Percentiles rank a stretch among this genome's conserved stretches.
These are phyloP conservation scores for Mormyrus lacerda DNA, from an alignment of 2,113 vertebrate species.

Conservation along the genomic window DNA sequence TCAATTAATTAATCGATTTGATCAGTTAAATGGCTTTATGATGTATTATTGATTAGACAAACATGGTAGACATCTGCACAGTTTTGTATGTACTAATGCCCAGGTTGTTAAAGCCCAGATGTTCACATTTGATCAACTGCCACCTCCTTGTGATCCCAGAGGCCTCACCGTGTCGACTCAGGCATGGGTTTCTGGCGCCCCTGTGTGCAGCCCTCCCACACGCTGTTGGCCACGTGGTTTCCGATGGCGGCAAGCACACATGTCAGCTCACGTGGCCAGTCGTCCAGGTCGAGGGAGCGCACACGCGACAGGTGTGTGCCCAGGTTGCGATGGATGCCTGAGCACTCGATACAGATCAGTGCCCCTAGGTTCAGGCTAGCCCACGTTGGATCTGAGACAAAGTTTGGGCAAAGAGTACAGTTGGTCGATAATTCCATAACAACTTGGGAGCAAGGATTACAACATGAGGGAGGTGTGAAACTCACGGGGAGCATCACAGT, in stretches of 20 bases:
- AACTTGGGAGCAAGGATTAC: neutral
- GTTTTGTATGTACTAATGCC: neutral
- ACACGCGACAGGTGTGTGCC: slow-evolving; percentile 92
- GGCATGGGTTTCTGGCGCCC: slow-evolving; percentile 77
- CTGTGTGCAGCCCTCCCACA: slow-evolving; percentile 84
- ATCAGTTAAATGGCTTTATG: too few relatives aligned
- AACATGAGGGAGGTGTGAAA: slow-evolving; percentile 14
- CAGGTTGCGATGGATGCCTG: slow-evolving; percentile 89
- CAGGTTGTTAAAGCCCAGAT: neutral
- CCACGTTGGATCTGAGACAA: slow-evolving; percentile 80
- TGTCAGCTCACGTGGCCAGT: slow-evolving; percentile 88
- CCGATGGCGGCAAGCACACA: slow-evolving; percentile 86
- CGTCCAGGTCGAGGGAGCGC: slow-evolving; percentile 88
- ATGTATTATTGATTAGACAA: too few relatives aligned
- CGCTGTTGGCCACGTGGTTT: slow-evolving; percentile 82
- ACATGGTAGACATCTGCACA: neutral
- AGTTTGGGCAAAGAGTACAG: neutral
- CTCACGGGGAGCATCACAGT: slow-evolving; percentile 85
- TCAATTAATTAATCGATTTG: too few relatives aligned
- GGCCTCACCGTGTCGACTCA: slow-evolving; percentile 71
- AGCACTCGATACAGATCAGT: slow-evolving; percentile 94
- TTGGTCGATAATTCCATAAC: neutral
- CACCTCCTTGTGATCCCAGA: neutral
- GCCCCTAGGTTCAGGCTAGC: slow-evolving; percentile 91
- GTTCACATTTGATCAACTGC: neutral